Evolutionary conservation across 1,140 invertebrate genomes (phyloP).

Genomic region (Bombus confusus): DNA sequence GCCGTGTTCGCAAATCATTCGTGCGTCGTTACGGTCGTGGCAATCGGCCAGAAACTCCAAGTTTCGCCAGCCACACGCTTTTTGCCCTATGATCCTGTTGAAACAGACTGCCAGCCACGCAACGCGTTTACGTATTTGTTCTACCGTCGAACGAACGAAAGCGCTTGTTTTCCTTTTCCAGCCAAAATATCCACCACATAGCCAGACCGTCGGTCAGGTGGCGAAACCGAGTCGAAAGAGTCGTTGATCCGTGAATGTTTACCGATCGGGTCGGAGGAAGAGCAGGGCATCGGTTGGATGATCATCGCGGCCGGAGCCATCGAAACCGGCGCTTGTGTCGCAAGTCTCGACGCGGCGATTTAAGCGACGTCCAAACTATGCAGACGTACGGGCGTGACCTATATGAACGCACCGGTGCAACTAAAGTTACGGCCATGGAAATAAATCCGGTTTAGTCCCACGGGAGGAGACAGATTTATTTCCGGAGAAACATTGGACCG

Average conservation of each 20-base stretch:
- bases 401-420: slow-evolving; percentile 54
- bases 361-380: slow-evolving; percentile 62
- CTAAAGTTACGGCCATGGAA: slow-evolving; percentile 63
- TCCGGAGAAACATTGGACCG: slow-evolving; percentile 47
- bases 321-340: slow-evolving; percentile 4
- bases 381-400: slow-evolving; percentile 62
- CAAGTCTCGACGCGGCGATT: slow-evolving; percentile 49
- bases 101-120: no score
- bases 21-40: slow-evolving; percentile 5
- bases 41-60: not conserved
- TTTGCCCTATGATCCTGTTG: no score
- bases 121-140: no score
- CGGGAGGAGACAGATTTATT: slow-evolving; percentile 68
- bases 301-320: slow-evolving; percentile 28
- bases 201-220: no score
- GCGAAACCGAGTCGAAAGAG: no score
- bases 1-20: slow-evolving; percentile 7
- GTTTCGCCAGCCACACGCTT: not conserved
- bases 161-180: no score
- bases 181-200: no score
- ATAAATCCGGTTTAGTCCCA: slow-evolving; percentile 68
- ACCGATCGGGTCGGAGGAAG: no score
- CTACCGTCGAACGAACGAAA: not conserved
- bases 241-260: no score
- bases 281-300: slow-evolving; percentile 15